Base-by-base conservation (phyloP, 1,140 invertebrate genomes). In the Caenorhabditis briggsae region DNA sequence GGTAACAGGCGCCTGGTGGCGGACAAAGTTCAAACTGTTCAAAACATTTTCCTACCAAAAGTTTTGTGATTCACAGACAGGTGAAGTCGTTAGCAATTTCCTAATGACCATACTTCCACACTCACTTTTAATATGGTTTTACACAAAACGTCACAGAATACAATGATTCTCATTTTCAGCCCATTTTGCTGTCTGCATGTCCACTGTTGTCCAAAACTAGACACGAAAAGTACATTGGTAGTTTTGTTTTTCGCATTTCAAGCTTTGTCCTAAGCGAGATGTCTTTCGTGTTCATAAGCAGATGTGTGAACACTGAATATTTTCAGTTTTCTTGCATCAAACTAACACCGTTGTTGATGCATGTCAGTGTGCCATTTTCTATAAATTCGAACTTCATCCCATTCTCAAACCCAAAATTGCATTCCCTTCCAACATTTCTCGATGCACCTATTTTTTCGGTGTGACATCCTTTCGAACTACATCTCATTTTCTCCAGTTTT, bases 231-330 rank as follows among this genome's bases (percentile, higher is more conserved):
- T 5, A 46, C 64, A 70, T 7, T 5, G 8, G 64, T 43, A 70
- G 33, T 70, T 46, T 43, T 70, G 64, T 70, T 70, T 58, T 61
- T 61, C 59, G 25, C 59, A 33, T 25, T 61, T 25, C 56, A 20
- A 61, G 59, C 25, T 20, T n/a, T 58, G 56, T n/a, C 56, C 18
- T 61, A 9, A 61, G 59, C 12, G 25, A 25, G 33, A 33, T 2
- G 33, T 33, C n/a, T 61, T 61, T 61, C 59, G 9, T 61, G 23
- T 23, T 61, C 59, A 61, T 20, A 18, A 7, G n/a, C n/a, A 33
- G 23, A 58, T 58, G 18, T 61, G 23, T 61, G 59, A 61, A 61
- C 50, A 11, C 50, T 16, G 16, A 53, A 53, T 53, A 53, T 53
- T 53, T 33, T 33, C 33, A 33, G 33, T 33, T 3, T 2, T 33